phyloP scores from a whole-genome alignment of 2,797 vertebrate species.

The Coilia nasus region DNA sequence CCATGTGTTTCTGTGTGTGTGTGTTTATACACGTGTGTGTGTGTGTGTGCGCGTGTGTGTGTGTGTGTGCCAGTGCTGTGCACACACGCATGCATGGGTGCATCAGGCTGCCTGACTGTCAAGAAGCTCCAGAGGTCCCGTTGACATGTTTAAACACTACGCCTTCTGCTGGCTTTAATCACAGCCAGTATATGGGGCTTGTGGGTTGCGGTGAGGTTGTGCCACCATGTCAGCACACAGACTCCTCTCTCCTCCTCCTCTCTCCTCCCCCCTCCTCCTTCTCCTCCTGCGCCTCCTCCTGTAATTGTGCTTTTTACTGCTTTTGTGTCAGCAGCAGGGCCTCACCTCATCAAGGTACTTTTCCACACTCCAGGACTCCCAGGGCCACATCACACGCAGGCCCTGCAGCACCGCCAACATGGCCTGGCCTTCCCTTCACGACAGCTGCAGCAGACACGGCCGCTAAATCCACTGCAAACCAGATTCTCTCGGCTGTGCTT shows the following conservation, averaged over 20 bases:
- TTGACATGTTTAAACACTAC: not conserved
- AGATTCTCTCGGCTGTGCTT: not conserved
- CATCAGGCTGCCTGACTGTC: not conserved
- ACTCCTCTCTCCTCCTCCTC: not conserved
- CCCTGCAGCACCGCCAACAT: not conserved
- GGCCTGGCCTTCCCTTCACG: not conserved
- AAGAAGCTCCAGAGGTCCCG: not conserved
- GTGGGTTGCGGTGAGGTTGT: not conserved
- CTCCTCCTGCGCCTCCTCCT: not conserved
- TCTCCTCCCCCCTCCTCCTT: not conserved
- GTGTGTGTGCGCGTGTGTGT: slow-evolving; percentile 29
- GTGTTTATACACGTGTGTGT: slow-evolving; percentile 37
- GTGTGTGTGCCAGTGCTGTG: slow-evolving; percentile 24
- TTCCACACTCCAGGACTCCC: not conserved
- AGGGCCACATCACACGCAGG: not conserved
- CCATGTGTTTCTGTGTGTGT: slow-evolving; percentile 27
- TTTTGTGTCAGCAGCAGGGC: slow-evolving; percentile 1
- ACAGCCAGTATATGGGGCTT: not conserved
- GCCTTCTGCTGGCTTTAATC: slow-evolving; percentile 12
- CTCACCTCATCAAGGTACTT: not conserved
- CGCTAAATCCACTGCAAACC: not conserved
- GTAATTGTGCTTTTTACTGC: slow-evolving; percentile 13
- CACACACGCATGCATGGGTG: not conserved
- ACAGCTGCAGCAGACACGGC: not conserved
- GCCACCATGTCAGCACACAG: not conserved